Percentiles rank a stretch among this genome's conserved stretches.
Conservation (phyloP, 2,888 invertebrate genomes). For the Drosophila falleni region DNA sequence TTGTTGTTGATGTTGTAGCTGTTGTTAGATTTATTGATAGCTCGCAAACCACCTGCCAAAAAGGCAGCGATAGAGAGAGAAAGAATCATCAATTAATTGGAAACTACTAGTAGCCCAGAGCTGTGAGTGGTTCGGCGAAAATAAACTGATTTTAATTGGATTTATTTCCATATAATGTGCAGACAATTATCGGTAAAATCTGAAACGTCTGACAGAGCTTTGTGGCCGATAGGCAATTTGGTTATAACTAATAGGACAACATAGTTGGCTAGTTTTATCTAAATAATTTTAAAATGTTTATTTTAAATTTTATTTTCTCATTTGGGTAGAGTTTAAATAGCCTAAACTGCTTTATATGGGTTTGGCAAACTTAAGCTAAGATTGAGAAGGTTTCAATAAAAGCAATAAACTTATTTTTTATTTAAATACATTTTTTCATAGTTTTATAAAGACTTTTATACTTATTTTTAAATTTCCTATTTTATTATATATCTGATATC, state of each 20-base stretch:
- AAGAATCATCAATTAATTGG: constrained; percentile 32
- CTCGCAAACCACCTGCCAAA: constrained; percentile 34
- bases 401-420: no score
- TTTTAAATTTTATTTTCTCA: background rate
- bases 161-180: constrained; percentile 30
- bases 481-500: no score
- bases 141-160: constrained; percentile 33
- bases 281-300: background rate
- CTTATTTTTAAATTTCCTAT: background rate
- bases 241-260: constrained; percentile 3
- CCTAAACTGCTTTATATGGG: background rate
- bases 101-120: constrained; percentile 13
- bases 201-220: constrained; percentile 2
- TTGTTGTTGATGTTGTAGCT: constrained; percentile 2
- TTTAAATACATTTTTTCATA: no score
- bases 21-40: constrained; percentile 44
- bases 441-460: background rate
- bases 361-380: background rate
- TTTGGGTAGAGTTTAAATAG: background rate
- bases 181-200: constrained; percentile 11
- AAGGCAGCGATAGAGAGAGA: background rate
- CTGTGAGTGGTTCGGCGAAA: constrained; percentile 8
- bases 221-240: constrained; percentile 7
- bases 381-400: no score
- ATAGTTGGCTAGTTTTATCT: background rate